Percentiles rank a stretch among this genome's conserved stretches.
phyloP scores from a whole-genome alignment of 2,113 vertebrate genomes.

The Myrmecophaga tridactyla region DNA sequence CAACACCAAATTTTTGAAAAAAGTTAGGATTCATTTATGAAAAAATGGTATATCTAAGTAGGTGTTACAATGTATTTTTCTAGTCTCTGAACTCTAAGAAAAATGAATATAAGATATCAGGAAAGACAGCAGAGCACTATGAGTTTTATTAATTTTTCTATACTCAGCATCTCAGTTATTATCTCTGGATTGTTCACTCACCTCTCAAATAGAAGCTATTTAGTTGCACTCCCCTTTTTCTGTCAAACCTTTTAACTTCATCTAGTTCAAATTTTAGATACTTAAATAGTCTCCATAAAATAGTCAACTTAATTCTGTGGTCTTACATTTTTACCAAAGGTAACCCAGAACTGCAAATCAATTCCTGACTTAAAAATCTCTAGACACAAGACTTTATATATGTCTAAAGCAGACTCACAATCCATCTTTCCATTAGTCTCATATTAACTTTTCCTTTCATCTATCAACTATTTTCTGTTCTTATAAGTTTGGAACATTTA shows the following conservation, averaged over 20 bases:
- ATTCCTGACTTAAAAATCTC: too few relatives aligned
- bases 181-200: not conserved
- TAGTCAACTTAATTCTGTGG: too few relatives aligned
- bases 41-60: not conserved
- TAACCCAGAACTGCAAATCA: too few relatives aligned
- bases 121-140: not conserved
- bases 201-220: not conserved
- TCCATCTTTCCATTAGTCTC: not conserved
- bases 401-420: not conserved
- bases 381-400: too few relatives aligned
- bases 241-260: not conserved
- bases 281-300: too few relatives aligned
- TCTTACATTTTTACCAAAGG: too few relatives aligned
- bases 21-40: not conserved
- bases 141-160: not conserved
- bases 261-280: too few relatives aligned
- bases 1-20: not conserved
- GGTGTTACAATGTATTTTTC: not conserved
- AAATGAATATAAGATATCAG: not conserved
- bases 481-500: not conserved
- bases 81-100: not conserved
- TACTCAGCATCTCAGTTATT: not conserved
- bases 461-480: not conserved
- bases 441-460: not conserved
- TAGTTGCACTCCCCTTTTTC: not conserved